Evolutionary conservation across 1,140 invertebrate species (phyloP), one percentile per base, ranked within the genome.

Genomic region (Aphidius gifuensis): DNA sequence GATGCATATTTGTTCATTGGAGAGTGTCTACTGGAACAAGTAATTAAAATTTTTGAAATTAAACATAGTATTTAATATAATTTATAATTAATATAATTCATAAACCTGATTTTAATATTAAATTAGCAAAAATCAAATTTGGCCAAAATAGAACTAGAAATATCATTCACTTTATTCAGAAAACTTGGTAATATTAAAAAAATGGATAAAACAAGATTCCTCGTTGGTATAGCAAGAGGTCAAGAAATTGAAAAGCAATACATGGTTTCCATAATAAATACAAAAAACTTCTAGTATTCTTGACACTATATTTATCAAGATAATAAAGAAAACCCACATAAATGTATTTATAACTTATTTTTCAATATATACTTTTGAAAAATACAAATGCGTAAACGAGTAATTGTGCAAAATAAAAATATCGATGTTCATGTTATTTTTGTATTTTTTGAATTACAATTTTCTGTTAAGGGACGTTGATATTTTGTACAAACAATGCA

Each of bases 211-310:
- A 72, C 66, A 8, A 66, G 74, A 63, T 67, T 55, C n/a, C 58
- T 72, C 4, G 61, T 64, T 9, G 73, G 67, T 23, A 53, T 75
- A n/a, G 71, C 74, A 3, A 75, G 65, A 69, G 74, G 75, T 72
- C 60, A 44, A 53, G 42, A 50, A 8, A 32, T 38, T 46, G 55
- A 5, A 54, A 46, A 44, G 44, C 50, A 42, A 21, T 48, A 46
- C 58, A 38, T 32, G 1, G 2, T 1, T 32, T 32, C 2, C 2
- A 32, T 32, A 32, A 32, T 32, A 32, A 32, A 32, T 32, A 32
- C 23, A 32, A 32, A 32, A 32, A 32, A 32, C 23, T 32, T 32
- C 16, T 16, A 16, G 16, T 32, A 32, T 32, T 32, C 23, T 32
- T 32, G 23, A 1, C 4, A 32, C 4, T 32, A 4, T 32, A 32